Evolutionary conservation across 2,113 vertebrate species (phyloP).

Genomic region (Melanerpes aurifrons): DNA sequence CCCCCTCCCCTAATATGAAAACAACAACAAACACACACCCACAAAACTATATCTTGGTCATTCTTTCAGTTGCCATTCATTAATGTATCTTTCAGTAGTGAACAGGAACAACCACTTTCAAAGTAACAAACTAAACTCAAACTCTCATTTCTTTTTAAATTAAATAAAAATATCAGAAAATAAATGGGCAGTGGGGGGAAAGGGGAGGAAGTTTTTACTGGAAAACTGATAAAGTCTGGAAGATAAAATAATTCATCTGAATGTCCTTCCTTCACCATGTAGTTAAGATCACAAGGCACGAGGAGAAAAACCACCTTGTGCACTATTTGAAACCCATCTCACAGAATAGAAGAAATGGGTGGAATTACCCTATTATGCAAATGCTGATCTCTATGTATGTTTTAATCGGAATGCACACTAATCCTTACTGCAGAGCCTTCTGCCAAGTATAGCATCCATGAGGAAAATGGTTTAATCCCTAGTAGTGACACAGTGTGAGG

Average conservation of each 20-base stretch:
- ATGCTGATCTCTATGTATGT: not conserved
- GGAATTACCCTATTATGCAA: not conserved
- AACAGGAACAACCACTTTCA: not conserved
- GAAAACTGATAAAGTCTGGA: not conserved
- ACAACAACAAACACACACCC: not conserved
- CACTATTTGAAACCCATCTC: not conserved
- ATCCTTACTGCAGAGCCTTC: not conserved
- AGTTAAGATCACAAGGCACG: not conserved
- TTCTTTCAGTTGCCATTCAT: not conserved
- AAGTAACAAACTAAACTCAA: not conserved
- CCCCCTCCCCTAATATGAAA: rapidly evolving
- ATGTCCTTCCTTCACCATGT: conserved; percentile 7
- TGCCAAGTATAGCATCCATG: not conserved
- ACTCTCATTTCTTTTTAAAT: not conserved
- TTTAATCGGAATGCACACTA: not conserved
- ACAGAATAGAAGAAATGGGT: not conserved
- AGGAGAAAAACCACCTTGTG: not conserved
- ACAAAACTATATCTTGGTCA: not conserved
- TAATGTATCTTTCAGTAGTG: not conserved
- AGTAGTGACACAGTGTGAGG: not conserved
- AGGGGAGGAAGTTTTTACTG: rapidly evolving
- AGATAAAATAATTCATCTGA: not conserved
- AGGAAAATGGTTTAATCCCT: not conserved
- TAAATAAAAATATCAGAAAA: not conserved
- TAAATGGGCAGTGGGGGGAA: not conserved